Conservation (phyloP, 1,140 invertebrate species). For the Diplogasteroides magnus region DNA sequence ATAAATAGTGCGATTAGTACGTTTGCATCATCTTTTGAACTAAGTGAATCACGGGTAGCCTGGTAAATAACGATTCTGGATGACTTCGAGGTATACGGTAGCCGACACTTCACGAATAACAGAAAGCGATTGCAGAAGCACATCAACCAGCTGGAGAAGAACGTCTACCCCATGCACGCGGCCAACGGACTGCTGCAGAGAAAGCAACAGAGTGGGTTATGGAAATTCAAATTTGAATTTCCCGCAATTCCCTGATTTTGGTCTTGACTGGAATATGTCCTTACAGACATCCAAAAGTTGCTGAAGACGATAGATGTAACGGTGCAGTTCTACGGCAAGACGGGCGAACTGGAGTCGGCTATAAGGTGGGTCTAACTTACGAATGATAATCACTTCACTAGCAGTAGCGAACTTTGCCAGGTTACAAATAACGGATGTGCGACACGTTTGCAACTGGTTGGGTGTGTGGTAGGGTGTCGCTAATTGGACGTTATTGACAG, state of each 20-base stretch:
- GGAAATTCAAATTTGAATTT: no score
- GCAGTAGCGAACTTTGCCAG: no score
- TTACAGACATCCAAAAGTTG: conserved; percentile 52
- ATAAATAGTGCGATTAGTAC: no score
- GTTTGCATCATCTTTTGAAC: no score
- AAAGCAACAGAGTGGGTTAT: conserved; percentile 48
- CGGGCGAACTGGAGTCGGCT: conserved; percentile 42
- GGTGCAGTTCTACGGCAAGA: conserved; percentile 55
- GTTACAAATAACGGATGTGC: no score
- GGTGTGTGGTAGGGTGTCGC: no score
- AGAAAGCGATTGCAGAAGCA: conserved; percentile 28
- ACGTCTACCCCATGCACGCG: conserved; percentile 41
- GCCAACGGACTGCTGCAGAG: conserved; percentile 45
- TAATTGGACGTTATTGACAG: no score
- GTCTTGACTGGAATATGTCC: no score
- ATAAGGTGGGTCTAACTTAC: conserved; percentile 39
- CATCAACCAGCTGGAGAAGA: conserved; percentile 37
- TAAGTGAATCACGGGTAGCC: no score
- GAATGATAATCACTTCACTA: no score
- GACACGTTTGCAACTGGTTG: no score
- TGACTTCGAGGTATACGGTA: background rate
- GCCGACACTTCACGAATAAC: background rate
- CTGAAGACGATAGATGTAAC: conserved; percentile 53
- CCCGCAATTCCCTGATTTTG: background rate
- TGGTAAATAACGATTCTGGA: background rate